phyloP scores from a whole-genome alignment of 1,140 invertebrate species.

The Polyergus mexicanus region DNA sequence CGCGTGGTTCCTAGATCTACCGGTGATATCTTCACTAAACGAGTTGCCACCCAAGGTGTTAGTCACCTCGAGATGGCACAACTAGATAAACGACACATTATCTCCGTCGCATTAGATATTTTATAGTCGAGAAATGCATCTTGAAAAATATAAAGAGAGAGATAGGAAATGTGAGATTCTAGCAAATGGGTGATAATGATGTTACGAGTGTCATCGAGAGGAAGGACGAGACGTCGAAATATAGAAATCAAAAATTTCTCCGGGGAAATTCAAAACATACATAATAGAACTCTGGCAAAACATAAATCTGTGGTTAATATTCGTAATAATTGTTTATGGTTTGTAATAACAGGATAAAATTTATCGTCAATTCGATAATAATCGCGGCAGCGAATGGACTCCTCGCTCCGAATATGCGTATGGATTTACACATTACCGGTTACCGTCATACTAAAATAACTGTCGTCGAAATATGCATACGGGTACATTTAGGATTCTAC shows the following conservation, averaged over 20 bases:
- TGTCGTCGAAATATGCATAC: constrained; percentile 30
- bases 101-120: constrained; percentile 79
- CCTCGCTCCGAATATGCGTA: constrained; percentile 61
- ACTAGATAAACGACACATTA: constrained; percentile 73
- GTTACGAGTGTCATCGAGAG: constrained; percentile 1
- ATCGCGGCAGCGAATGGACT: constrained; percentile 29
- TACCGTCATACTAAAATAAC: constrained; percentile 52
- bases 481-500: constrained; percentile 32
- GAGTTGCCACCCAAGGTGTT: constrained; percentile 85
- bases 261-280: not conserved
- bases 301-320: constrained; percentile 11
- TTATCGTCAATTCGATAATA: constrained; percentile 55
- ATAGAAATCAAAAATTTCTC: constrained; percentile 21
- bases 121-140: constrained; percentile 66
- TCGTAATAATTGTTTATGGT: constrained; percentile 60
- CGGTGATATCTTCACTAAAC: constrained; percentile 83
- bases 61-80: constrained; percentile 78
- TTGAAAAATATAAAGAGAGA: constrained; percentile 43
- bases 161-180: constrained; percentile 62
- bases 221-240: no score
- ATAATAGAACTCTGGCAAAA: constrained; percentile 11
- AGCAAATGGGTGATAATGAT: constrained; percentile 79
- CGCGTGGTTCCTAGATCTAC: constrained; percentile 78
- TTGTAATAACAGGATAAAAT: constrained; percentile 61
- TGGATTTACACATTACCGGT: constrained; percentile 54